phyloP scores from a whole-genome alignment of 2,797 vertebrate species.

The Nasua narica region DNA sequence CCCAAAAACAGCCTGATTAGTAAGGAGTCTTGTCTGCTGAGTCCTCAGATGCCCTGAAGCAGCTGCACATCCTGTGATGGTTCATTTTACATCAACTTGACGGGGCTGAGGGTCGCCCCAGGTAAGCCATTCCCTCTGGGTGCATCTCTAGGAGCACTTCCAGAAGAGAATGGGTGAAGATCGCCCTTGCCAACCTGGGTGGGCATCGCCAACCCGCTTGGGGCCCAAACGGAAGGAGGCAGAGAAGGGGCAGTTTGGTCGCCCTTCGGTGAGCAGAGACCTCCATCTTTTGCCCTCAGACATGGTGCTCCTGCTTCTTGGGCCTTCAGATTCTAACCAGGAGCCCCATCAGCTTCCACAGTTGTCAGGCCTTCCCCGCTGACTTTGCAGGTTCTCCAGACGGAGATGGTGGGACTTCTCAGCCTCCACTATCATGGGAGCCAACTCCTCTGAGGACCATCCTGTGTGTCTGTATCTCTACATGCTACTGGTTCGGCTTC shows the following conservation, averaged over 20 bases:
- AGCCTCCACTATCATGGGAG: fast-evolving
- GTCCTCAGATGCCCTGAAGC: no score
- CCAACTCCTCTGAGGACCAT: not conserved
- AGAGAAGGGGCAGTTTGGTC: not conserved
- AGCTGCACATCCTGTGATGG: not conserved
- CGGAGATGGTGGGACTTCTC: not conserved
- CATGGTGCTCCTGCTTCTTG: no score
- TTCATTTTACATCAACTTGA: not conserved
- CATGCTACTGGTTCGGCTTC: not conserved
- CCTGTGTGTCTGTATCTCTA: no score
- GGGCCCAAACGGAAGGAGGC: not conserved
- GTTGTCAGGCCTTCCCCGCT: no score
- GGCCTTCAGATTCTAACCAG: not conserved
- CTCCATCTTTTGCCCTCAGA: not conserved
- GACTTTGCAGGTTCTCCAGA: not conserved
- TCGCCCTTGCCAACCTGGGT: not conserved
- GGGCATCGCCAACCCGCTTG: not conserved
- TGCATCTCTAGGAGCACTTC: not conserved
- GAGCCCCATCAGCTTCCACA: not conserved
- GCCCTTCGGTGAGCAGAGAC: not conserved
- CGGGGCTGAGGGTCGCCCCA: not conserved
- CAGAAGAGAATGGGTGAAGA: not conserved
- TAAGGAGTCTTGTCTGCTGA: no score
- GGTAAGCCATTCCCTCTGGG: not conserved
- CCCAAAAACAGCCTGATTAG: not conserved